Conservation (phyloP, 1,140 invertebrate species). For the Megathymus violae region DNA sequence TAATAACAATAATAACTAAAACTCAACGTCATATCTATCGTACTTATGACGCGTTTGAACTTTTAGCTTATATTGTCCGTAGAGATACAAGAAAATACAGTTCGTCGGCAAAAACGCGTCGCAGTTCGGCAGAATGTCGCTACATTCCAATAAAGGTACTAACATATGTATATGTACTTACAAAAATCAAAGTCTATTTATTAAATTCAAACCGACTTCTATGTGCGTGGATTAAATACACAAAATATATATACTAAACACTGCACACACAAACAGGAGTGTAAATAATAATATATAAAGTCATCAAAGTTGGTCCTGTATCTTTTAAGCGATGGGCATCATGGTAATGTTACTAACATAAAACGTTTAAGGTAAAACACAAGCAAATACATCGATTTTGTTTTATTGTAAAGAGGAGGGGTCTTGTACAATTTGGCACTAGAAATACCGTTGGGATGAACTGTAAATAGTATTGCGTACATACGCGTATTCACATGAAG, state of each 20-base stretch:
- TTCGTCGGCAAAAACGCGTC: too few species aligned
- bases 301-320: slow-evolving; percentile 11
- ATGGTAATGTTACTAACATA: not conserved
- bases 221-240: not conserved
- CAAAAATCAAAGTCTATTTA: not conserved
- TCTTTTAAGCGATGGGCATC: slow-evolving; percentile 1
- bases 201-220: slow-evolving; percentile 2
- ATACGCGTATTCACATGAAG: too few species aligned
- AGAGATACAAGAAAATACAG: too few species aligned
- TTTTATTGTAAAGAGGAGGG: not conserved
- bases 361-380: not conserved
- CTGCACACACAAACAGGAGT: too few species aligned
- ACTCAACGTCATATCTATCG: not conserved
- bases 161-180: not conserved
- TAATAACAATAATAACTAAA: not conserved
- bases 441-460: not conserved
- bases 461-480: not conserved
- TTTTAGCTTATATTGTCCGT: too few species aligned
- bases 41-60: not conserved
- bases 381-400: not conserved
- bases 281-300: slow-evolving; percentile 1
- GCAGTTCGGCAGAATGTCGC: not conserved
- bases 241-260: not conserved
- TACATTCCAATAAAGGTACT: not conserved
- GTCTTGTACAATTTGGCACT: not conserved